A percentile compares a stretch with the other conserved stretches of the same genome.
These are phyloP conservation scores for Pseudachorutes palmiensis DNA, from an alignment of 1,140 invertebrate species.

Conservation along the genomic window DNA sequence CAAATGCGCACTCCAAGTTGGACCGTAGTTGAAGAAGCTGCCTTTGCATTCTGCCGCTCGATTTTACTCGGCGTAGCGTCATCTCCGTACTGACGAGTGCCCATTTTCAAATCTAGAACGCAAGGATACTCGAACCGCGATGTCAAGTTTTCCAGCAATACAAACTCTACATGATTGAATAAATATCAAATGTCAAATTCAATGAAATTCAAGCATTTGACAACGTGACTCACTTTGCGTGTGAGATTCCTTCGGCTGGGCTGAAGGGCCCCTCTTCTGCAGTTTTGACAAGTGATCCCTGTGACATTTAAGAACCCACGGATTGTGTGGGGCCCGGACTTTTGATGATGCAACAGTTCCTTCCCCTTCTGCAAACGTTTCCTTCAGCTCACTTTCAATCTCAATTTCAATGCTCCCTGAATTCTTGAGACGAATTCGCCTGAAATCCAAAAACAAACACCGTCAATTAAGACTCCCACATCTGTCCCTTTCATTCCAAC, in stretches of 20 bases:
- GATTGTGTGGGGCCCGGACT: conserved; percentile 43
- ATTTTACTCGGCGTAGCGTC: conserved; percentile 51
- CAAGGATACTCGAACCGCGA: conserved; percentile 47
- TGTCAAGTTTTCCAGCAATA: conserved; percentile 56
- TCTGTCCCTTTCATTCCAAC: too few relatives aligned
- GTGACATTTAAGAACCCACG: conserved; percentile 53
- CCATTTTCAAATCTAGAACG: conserved; percentile 59
- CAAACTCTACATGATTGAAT: conserved; percentile 46
- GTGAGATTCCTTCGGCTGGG: conserved; percentile 25
- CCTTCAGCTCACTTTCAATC: conserved; percentile 43
- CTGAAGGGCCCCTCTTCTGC: conserved; percentile 13
- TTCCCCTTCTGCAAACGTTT: conserved; percentile 41
- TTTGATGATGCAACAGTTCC: background rate
- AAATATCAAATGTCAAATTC: conserved; percentile 53
- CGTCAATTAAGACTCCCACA: background rate
- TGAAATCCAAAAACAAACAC: conserved; percentile 31
- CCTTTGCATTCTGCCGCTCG: conserved; percentile 51
- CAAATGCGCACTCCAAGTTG: conserved; percentile 52
- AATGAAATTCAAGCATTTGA: conserved; percentile 38
- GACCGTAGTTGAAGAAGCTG: conserved; percentile 51
- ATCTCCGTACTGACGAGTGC: conserved; percentile 55
- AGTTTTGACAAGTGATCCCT: conserved; percentile 42
- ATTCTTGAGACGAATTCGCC: conserved; percentile 42
- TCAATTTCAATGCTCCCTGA: conserved; percentile 45
- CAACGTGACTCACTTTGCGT: conserved; percentile 24